Evolutionary conservation across 2,888 invertebrate species (phyloP).

Genomic region (Phaedon cochleariae): DNA sequence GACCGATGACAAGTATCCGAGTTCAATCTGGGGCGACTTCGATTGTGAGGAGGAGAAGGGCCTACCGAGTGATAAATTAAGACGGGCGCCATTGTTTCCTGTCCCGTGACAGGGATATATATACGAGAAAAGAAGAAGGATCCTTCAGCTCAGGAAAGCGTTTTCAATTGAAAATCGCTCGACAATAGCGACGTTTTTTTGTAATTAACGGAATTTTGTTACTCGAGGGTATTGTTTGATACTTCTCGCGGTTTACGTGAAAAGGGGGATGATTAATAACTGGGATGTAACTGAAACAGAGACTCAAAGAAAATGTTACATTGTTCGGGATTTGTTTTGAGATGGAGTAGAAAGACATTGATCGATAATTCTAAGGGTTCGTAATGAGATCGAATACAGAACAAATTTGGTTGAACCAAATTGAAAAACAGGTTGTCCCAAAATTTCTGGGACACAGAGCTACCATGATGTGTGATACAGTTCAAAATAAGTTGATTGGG

Average conservation of each 20-base stretch:
- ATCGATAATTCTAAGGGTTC: background rate
- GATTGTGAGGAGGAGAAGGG: slow-evolving; percentile 60
- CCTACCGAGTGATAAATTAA: slow-evolving; percentile 62
- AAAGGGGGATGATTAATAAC: slow-evolving; percentile 33
- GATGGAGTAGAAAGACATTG: background rate
- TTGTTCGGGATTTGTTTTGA: slow-evolving; percentile 8
- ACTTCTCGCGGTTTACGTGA: slow-evolving; percentile 25
- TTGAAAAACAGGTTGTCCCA: no score
- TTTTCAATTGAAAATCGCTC: slow-evolving; percentile 59
- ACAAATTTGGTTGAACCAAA: background rate
- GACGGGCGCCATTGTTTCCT: slow-evolving; percentile 60
- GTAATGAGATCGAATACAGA: background rate
- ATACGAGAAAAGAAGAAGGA: slow-evolving; percentile 48
- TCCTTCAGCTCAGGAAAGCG: slow-evolving; percentile 53
- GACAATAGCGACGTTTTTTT: slow-evolving; percentile 57
- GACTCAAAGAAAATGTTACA: slow-evolving; percentile 6
- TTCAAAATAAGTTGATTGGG: no score
- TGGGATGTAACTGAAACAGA: slow-evolving; percentile 10
- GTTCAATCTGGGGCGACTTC: slow-evolving; percentile 60
- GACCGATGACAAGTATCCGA: slow-evolving; percentile 59
- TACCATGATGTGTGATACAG: no score
- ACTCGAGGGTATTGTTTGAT: slow-evolving; percentile 28
- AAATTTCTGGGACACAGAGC: no score
- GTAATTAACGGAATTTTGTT: slow-evolving; percentile 55
- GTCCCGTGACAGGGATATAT: slow-evolving; percentile 61